These are phyloP conservation scores for Platorchestia sp. DNA, from an alignment of 1,140 invertebrate species.

Conservation along the genomic window DNA sequence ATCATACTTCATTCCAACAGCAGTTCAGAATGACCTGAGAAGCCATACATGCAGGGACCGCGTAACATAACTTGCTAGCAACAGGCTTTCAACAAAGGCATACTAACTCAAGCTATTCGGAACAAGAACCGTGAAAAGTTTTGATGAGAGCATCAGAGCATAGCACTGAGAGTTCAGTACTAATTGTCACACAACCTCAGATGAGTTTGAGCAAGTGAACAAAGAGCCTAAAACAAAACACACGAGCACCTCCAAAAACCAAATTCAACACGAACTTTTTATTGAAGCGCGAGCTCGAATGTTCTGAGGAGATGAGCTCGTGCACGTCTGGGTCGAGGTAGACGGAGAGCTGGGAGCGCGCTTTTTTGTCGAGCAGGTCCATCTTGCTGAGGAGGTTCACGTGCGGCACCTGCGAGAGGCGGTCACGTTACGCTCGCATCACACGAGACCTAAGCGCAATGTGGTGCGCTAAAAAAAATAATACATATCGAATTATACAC, in stretches of 20 bases:
- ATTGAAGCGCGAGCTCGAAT: slow-evolving; percentile 62
- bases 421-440: not conserved
- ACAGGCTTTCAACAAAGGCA: not conserved
- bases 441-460: not conserved
- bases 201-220: not conserved
- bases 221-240: not conserved
- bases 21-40: too few species aligned
- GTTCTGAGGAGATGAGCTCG: slow-evolving; percentile 64
- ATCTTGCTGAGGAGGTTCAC: slow-evolving; percentile 96
- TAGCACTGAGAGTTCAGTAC: not conserved
- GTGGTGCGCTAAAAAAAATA: not conserved
- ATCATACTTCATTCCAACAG: too few species aligned
- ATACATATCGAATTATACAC: not conserved
- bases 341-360: slow-evolving; percentile 84
- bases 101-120: not conserved
- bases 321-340: slow-evolving; percentile 70
- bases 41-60: too few species aligned
- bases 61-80: too few species aligned
- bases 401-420: slow-evolving; percentile 78
- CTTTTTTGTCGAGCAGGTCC: slow-evolving; percentile 89
- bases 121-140: not conserved
- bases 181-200: not conserved
- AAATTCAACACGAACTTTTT: slow-evolving; percentile 60
- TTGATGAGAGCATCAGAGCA: not conserved
- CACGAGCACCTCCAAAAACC: not conserved